These are phyloP conservation scores for Amphiduros pacificus DNA, from an alignment of 2,888 invertebrate species.

Conservation along the genomic window DNA sequence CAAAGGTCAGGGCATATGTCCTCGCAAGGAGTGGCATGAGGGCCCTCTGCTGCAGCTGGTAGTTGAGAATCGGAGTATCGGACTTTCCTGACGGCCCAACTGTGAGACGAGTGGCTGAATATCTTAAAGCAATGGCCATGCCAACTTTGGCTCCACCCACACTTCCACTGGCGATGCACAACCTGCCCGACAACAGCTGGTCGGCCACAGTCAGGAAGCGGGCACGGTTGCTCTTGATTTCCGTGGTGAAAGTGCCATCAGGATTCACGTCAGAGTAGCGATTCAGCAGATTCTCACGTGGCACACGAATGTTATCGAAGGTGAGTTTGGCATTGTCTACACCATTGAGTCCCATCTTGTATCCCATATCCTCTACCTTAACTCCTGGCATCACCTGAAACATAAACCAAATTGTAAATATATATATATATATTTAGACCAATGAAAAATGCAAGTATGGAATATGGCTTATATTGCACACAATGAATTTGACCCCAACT, in stretches of 20 bases:
- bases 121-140: conserved; percentile 31
- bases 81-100: conserved; percentile 33
- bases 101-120: conserved; percentile 32
- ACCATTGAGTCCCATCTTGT: conserved; percentile 34
- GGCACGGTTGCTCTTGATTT: conserved; percentile 26
- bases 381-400: conserved; percentile 30
- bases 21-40: conserved; percentile 30
- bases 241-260: conserved; percentile 26
- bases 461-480: too few species aligned
- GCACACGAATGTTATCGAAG: conserved; percentile 32
- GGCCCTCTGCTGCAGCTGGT: conserved; percentile 32
- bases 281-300: conserved; percentile 30
- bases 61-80: conserved; percentile 31
- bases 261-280: conserved; percentile 27
- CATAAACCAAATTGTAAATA: too few species aligned
- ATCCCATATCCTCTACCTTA: conserved; percentile 33
- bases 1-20: conserved; percentile 33
- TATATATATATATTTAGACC: too few species aligned
- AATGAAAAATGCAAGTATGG: too few species aligned
- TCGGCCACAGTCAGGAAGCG: conserved; percentile 34
- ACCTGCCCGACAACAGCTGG: conserved; percentile 31
- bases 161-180: conserved; percentile 31
- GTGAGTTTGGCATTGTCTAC: conserved; percentile 34
- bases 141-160: conserved; percentile 30
- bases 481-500: too few species aligned